Conservation (phyloP, 2,113 vertebrate species). For the human (Homo sapiens) region GRCh38 chr5:159870001-159870500, state of each 20-base stretch:
- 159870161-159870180: neutral
- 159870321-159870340: neutral
- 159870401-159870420: neutral
- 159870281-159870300: neutral
- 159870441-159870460: neutral
- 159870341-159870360: neutral
- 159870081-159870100: neutral
- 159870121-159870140: no score
- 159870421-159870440: conserved; percentile 17
- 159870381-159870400: neutral
- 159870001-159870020: neutral
- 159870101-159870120: neutral
- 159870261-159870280: neutral
- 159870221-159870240: neutral
- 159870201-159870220: neutral
- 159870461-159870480: neutral
- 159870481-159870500: neutral
- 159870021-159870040: neutral
- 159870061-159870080: conserved; percentile 11
- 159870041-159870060: neutral
- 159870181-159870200: neutral
- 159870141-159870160: neutral
- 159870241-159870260: neutral
- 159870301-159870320: neutral
- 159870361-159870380: neutral